Base-by-base conservation (phyloP, 2,797 vertebrate species). In the Mormyrus hasselquistii region DNA sequence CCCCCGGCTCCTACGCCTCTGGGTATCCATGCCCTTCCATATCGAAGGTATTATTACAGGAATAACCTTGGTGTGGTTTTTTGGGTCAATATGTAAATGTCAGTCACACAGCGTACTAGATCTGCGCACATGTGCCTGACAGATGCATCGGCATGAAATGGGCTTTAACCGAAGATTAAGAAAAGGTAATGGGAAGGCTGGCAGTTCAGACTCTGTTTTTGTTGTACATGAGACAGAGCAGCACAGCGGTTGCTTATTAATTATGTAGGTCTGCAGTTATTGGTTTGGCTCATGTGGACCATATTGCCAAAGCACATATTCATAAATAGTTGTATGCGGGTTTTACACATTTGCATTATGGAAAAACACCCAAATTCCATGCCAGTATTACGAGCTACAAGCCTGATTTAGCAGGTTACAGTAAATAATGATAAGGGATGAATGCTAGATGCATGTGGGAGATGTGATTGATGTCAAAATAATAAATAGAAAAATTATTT, bases 31-130 rank as follows among this genome's bases (percentile, higher is more conserved):
- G 69, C 10, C 14, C 25, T 44, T n/a, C 73, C 1, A 38, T 19
- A 44, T 38, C 69, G 19, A 88, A 84, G 69, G 59, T 76, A 44
- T 90, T 91, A 83, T 91, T 91, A 85, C 86, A 89, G 89, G 89
- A 88, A 52, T 91, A 91, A 91, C 53, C 89, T 83, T 55, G 12
- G 69, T 69, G 90, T 91, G 90, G 90, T 92, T 94, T 91, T 91
- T 91, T 90, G 87, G 89, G 89, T 90, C 85, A 91, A 90, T 87
- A 88, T 93, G 69, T 90, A 90, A 89, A 89, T 88, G 88, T 59
- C 25, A 38, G 44, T 90, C 93, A 90, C 90, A 91, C 79, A 88
- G 41, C 91, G 89, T 88, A 59, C 86, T 88, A 79, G 14, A 12
- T 86, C 25, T 22, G 3, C 47, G 91, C 88, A 90, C 91, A 91